Evolutionary conservation across 53 echinoderm and acorn worm genomes (phyloP).

Genomic region (Crossaster papposus): DNA sequence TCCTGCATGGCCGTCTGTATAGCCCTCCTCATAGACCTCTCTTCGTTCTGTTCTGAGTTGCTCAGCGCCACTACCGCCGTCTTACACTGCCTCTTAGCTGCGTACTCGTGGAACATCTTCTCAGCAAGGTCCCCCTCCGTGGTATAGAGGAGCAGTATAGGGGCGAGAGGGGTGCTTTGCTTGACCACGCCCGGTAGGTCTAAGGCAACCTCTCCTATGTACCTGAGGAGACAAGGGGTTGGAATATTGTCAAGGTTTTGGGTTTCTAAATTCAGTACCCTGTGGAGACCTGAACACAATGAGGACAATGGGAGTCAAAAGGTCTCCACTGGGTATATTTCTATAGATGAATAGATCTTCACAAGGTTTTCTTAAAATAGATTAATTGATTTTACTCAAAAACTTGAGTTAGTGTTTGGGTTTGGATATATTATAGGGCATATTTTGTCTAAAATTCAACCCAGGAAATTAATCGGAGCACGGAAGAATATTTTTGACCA

Average conservation of each 20-base stretch:
- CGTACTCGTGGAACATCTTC: constrained; percentile 82
- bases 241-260: neutral
- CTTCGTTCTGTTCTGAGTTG: constrained; percentile 80
- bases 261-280: no score
- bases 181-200: constrained; percentile 71
- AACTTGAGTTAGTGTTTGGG: no score
- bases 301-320: no score
- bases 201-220: constrained; percentile 73
- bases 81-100: constrained; percentile 84
- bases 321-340: no score
- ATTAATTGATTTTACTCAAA: no score
- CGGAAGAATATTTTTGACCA: no score
- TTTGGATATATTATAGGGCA: no score
- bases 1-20: constrained; percentile 95
- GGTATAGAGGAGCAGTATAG: constrained; percentile 90
- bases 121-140: constrained; percentile 86
- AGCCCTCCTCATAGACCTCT: constrained; percentile 70
- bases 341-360: no score
- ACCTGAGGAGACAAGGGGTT: constrained; percentile 49
- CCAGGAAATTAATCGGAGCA: no score
- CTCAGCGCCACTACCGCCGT: constrained; percentile 71
- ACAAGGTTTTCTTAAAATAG: no score
- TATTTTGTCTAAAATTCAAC: no score
- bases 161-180: constrained; percentile 78
- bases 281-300: no score